A percentile compares a stretch with the other conserved stretches of the same genome.
Evolutionary conservation across 2,113 vertebrate genomes (phyloP).

Genomic region (Cariama cristata): DNA sequence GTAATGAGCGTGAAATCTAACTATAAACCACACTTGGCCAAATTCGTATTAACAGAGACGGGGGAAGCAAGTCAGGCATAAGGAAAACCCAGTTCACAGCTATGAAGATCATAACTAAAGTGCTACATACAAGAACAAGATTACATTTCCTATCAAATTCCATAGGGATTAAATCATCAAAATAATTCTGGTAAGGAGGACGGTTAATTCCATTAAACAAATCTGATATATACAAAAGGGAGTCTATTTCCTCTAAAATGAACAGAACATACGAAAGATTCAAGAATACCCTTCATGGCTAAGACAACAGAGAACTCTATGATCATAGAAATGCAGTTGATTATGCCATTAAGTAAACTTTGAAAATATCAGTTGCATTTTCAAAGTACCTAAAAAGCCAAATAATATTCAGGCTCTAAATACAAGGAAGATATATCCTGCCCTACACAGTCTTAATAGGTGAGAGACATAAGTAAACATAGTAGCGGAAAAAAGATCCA

Average conservation of each 20-base stretch:
- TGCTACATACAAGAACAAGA: conserved; percentile 30
- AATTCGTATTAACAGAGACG: conserved; percentile 1
- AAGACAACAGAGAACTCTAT: not conserved
- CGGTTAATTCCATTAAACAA: conserved; percentile 38
- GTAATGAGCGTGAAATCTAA: conserved; percentile 66
- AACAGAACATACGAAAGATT: not conserved
- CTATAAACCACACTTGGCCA: conserved; percentile 48
- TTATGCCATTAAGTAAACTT: not conserved
- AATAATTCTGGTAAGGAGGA: conserved; percentile 15
- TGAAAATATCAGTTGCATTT: not conserved
- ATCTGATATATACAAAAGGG: conserved; percentile 17
- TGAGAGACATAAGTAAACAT: not conserved
- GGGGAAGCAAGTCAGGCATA: not conserved
- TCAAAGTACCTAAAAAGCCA: not conserved
- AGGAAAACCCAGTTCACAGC: conserved; percentile 33
- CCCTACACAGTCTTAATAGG: not conserved
- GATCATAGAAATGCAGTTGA: not conserved
- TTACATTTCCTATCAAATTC: conserved; percentile 51
- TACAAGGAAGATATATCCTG: not conserved
- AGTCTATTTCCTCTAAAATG: not conserved
- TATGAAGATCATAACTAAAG: conserved; percentile 30
- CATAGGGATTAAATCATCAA: conserved; percentile 36
- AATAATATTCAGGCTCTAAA: not conserved
- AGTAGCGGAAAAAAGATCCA: not conserved
- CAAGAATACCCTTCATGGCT: not conserved